phyloP scores from a whole-genome alignment of 1,140 invertebrate species.

The Lasaia peninsularis region DNA sequence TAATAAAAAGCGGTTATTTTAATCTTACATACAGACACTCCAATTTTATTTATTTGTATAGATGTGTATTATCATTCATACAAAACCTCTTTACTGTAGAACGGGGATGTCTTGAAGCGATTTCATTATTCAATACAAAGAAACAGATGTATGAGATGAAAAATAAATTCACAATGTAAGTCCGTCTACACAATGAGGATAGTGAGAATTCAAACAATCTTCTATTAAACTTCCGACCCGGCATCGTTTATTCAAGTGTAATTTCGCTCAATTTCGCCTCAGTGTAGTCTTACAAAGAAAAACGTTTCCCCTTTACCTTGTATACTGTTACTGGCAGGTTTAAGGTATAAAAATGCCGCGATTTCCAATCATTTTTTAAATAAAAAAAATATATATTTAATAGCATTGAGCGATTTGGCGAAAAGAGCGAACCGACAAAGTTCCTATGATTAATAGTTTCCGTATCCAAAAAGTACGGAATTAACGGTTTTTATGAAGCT shows the following conservation, averaged over 20 bases:
- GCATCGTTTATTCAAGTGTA: slow-evolving; percentile 54
- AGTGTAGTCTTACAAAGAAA: slow-evolving; percentile 37
- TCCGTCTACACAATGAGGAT: slow-evolving; percentile 5
- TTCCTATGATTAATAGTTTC: too few relatives aligned
- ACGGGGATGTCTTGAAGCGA: too few relatives aligned
- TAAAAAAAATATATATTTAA: too few relatives aligned
- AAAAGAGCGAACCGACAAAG: too few relatives aligned
- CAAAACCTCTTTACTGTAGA: too few relatives aligned
- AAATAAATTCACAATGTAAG: slow-evolving; percentile 1
- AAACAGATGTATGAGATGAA: slow-evolving; percentile 1
- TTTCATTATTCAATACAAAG: slow-evolving; percentile 2
- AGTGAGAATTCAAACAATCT: slow-evolving; percentile 19
- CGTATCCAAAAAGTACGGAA: too few relatives aligned
- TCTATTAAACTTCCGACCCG: slow-evolving; percentile 42
- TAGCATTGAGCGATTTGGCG: too few relatives aligned
- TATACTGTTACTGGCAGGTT: slow-evolving; percentile 24
- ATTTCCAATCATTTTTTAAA: not conserved
- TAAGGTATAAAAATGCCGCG: slow-evolving; percentile 16
- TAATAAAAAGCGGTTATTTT: too few relatives aligned
- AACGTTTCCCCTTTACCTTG: slow-evolving; percentile 27
- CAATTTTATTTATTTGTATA: too few relatives aligned
- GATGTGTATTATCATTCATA: too few relatives aligned
- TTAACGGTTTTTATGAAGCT: too few relatives aligned
- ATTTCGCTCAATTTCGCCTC: slow-evolving; percentile 30
- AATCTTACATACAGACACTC: too few relatives aligned